Percentiles rank a stretch among this genome's conserved stretches.
These are phyloP conservation scores for Irena cyanogastra DNA, from an alignment of 2,113 vertebrate species.

Conservation along the genomic window DNA sequence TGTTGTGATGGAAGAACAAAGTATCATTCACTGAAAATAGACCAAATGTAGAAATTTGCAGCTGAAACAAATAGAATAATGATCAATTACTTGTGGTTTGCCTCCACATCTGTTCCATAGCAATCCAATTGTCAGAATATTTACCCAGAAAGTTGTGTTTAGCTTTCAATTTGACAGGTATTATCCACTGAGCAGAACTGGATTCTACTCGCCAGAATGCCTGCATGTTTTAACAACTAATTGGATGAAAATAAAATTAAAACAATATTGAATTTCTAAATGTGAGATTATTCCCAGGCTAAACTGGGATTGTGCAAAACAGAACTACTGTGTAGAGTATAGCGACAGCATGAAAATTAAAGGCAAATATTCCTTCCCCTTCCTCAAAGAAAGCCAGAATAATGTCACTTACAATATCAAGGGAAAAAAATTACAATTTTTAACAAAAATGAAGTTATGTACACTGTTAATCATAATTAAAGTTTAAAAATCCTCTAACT, in stretches of 20 bases:
- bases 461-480: neutral
- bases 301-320: neutral
- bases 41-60: neutral
- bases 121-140: neutral
- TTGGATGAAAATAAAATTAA: neutral
- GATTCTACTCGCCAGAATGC: neutral
- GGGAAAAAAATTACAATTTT: neutral
- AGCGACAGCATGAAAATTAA: neutral
- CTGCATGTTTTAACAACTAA: neutral
- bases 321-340: neutral
- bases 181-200: neutral
- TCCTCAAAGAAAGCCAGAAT: neutral
- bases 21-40: neutral
- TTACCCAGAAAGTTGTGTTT: neutral
- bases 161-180: neutral
- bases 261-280: neutral
- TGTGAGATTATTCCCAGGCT: neutral
- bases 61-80: neutral
- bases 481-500: neutral
- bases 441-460: neutral
- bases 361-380: neutral
- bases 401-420: neutral
- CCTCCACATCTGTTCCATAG: neutral
- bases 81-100: neutral
- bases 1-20: neutral